These are phyloP conservation scores for Epistrophe grossulariae DNA, from an alignment of 2,888 invertebrate species.

Conservation along the genomic window DNA sequence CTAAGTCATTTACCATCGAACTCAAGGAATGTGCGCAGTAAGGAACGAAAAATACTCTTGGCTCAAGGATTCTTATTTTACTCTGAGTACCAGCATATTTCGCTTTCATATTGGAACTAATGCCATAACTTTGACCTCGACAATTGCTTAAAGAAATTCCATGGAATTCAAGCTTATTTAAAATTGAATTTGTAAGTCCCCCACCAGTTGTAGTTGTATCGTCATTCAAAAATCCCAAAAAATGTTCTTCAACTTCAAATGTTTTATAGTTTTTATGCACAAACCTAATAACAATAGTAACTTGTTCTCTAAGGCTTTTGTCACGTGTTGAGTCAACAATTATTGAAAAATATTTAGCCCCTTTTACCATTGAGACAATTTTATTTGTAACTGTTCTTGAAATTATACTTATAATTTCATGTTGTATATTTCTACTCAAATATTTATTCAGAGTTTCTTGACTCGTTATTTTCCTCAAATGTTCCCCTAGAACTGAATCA, in stretches of 20 bases:
- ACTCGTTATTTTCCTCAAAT: conserved; percentile 46
- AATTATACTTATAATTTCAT: conserved; percentile 35
- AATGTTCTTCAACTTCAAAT: neutral
- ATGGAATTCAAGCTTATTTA: neutral
- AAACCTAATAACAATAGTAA: neutral
- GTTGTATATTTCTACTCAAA: conserved; percentile 36
- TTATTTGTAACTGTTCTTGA: conserved; percentile 43
- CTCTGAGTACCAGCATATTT: neutral
- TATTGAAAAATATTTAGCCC: conserved; percentile 54
- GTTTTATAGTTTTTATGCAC: neutral
- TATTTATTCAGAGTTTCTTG: conserved; percentile 50
- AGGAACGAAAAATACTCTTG: neutral
- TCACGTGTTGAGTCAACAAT: conserved; percentile 55
- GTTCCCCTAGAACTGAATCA: conserved; percentile 48
- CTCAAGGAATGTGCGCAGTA: conserved; percentile 36
- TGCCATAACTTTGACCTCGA: neutral
- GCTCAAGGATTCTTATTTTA: neutral
- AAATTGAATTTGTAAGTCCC: neutral
- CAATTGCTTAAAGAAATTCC: neutral
- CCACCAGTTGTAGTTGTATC: neutral
- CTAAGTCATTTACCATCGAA: conserved; percentile 48
- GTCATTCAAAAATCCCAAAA: neutral
- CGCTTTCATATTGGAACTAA: neutral
- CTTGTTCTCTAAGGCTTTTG: conserved; percentile 13
- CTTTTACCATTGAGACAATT: conserved; percentile 47